Conservation (phyloP, 2,113 vertebrate species). For the Ictidomys tridecemlineatus region DNA sequence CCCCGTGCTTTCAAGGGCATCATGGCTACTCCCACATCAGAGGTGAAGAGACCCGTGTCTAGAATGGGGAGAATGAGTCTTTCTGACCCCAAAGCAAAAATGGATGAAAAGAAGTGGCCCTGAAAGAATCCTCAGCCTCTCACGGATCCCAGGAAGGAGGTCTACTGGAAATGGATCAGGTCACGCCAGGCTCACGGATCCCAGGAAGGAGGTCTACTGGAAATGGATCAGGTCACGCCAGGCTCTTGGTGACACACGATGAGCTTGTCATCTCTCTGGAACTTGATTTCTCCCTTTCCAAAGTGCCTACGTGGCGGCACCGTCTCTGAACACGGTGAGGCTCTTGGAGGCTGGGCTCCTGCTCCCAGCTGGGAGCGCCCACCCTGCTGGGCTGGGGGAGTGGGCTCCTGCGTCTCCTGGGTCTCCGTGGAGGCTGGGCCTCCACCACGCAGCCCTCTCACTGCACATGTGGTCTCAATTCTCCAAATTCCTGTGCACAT, state of each 20-base stretch:
- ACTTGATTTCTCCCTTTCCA: neutral
- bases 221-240: rapidly evolving
- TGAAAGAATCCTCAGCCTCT: too few relatives aligned
- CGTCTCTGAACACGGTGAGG: rapidly evolving
- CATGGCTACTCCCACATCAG: neutral
- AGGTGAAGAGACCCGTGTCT: rapidly evolving
- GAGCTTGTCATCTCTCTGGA: neutral
- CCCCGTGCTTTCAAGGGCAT: rapidly evolving
- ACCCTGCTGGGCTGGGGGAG: too few relatives aligned
- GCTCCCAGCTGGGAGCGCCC: neutral
- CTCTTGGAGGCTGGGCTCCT: neutral
- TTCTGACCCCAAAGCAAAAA: neutral
- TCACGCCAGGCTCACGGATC: rapidly evolving
- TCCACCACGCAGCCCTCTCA: neutral
- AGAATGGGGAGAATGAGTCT: too few relatives aligned
- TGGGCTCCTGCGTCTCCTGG: neutral
- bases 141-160: neutral
- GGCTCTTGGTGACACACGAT: neutral
- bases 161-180: neutral
- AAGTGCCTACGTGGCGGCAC: rapidly evolving
- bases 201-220: neutral
- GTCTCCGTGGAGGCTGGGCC: neutral
- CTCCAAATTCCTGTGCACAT: constrained; percentile 17
- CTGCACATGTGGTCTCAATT: constrained; percentile 84
- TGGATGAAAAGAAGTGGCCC: neutral